phyloP scores from a whole-genome alignment of 2,113 vertebrate genomes.

The Stegostoma tigrinum region DNA sequence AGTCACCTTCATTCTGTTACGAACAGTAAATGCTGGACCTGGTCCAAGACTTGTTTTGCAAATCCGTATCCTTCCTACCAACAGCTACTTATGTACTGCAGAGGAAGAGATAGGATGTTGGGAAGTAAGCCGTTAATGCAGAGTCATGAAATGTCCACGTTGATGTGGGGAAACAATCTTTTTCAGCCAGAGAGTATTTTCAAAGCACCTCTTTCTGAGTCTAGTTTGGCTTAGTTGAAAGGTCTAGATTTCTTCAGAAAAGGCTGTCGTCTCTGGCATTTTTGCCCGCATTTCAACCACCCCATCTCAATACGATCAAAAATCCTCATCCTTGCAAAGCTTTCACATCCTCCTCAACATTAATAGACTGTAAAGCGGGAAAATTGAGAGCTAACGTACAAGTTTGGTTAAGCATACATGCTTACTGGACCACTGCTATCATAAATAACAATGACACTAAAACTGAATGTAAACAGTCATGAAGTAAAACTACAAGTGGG shows the following conservation, averaged over 20 bases:
- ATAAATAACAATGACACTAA: background rate
- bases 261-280: background rate
- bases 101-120: slow-evolving; percentile 32
- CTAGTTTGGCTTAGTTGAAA: background rate
- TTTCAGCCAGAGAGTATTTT: background rate
- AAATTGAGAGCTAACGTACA: background rate
- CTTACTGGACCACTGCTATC: no score
- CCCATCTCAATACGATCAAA: background rate
- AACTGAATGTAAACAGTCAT: background rate
- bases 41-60: slow-evolving; percentile 17
- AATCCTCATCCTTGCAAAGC: background rate
- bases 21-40: background rate
- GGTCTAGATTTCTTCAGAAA: background rate
- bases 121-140: slow-evolving; percentile 26
- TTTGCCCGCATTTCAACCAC: background rate
- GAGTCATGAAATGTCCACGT: slow-evolving; percentile 15
- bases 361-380: background rate
- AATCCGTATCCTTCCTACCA: slow-evolving; percentile 22
- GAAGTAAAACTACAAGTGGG: no score
- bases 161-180: background rate
- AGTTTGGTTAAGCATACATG: background rate
- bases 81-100: slow-evolving; percentile 14
- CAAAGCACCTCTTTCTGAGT: background rate
- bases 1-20: background rate
- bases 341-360: background rate